Base-by-base conservation (phyloP, 1,140 invertebrate species). In the Bombus turneri region DNA sequence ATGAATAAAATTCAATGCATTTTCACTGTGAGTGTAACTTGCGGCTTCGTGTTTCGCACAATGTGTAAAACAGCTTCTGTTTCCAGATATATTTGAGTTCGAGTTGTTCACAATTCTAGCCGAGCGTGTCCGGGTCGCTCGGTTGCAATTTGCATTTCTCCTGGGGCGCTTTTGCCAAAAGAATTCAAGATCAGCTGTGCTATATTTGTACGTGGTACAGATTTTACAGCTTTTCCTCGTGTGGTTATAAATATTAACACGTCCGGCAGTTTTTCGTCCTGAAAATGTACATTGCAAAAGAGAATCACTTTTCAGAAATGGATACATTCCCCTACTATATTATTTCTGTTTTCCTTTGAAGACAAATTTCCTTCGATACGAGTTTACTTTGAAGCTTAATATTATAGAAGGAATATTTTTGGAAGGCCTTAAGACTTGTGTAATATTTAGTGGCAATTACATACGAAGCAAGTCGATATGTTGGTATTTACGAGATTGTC, bases 171-270 rank as follows among this genome's bases (percentile, higher is more conserved):
- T 76, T 80, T 81, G 86, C 87, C 81, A 83, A 83, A 88, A 85
- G 86, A 88, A 88, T 88, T 68, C 82, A 66, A 64, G 69, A 68
- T 87, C 47, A 88, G 57, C 72, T 75, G 81, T n/a, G 28, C 47
- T 64, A 66, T 34, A 41, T 85, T 22, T 43, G 69, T 53, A 41
- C 62, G n/a, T 3, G 12, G 53, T 69, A 68, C 72, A 59, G 71
- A 79, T 69, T 80, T 76, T 68, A 41, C 28, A 62, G 25, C 28
- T 41, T 71, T 59, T 34, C 47, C 81, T n/a, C 41, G 8, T 1
- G 15, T 1, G 64, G 34, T 53, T 43, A 66, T 83, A 83, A 83
- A 83, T 83, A 83, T 83, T 83, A 83, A 69, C 81, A 43, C 28
- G 39, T 25, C 74, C 71, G 13, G 18, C 37, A 37, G 53, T 25